Conservation (phyloP, 2,113 vertebrate genomes). For the Myrmophylax atrothorax region DNA sequence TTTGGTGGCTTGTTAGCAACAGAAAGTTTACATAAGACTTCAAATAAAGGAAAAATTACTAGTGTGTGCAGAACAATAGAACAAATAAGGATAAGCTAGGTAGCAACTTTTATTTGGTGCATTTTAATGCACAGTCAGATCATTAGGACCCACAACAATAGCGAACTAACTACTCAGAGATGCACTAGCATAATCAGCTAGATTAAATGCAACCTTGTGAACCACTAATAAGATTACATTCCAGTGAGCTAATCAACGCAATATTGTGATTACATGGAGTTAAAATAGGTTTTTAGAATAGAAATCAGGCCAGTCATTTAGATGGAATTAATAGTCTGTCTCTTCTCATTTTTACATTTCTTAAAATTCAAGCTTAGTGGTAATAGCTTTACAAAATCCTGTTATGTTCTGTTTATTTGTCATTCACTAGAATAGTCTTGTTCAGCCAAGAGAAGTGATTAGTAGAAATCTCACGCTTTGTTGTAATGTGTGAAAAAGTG, state of each 20-base stretch:
- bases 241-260: constrained; percentile 7
- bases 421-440: background rate
- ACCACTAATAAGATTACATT: constrained; percentile 43
- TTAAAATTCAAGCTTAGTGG: background rate
- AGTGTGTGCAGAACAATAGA: background rate
- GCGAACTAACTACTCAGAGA: background rate
- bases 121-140: background rate
- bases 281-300: constrained; percentile 29
- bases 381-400: background rate
- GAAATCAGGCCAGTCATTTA: background rate
- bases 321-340: background rate
- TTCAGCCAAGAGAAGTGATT: background rate
- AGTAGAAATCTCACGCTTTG: background rate
- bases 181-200: background rate
- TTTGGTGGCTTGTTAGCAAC: background rate
- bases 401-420: background rate
- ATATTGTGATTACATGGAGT: constrained; percentile 3
- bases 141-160: background rate
- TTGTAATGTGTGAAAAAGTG: background rate
- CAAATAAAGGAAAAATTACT: background rate
- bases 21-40: background rate
- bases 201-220: constrained; percentile 36
- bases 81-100: background rate
- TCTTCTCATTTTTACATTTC: background rate
- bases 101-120: background rate